phyloP scores from a whole-genome alignment of 2,888 invertebrate genomes.

The Sepioteuthis lessoniana region DNA sequence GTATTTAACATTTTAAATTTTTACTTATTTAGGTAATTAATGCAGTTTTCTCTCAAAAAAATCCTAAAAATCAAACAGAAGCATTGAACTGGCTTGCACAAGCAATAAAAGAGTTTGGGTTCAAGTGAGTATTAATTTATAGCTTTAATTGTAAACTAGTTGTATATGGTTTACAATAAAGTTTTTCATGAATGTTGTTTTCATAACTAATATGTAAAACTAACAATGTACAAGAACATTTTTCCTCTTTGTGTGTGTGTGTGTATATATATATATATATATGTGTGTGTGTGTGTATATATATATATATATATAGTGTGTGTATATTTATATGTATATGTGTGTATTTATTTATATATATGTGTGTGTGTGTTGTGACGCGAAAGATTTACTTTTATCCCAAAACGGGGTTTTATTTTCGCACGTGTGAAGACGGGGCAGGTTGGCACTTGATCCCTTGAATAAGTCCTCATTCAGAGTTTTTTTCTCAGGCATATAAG shows the following conservation, averaged over 20 bases:
- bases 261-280: background rate
- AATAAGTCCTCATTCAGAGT: too few relatives aligned
- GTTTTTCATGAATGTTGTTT: background rate
- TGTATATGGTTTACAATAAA: background rate
- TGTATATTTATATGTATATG: too few relatives aligned
- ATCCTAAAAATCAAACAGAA: slow-evolving; percentile 92
- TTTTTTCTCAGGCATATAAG: too few relatives aligned
- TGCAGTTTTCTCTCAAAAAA: slow-evolving; percentile 89
- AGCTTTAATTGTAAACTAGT: background rate
- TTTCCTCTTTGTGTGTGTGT: too few relatives aligned
- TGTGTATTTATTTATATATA: too few relatives aligned
- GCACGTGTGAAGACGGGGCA: too few relatives aligned
- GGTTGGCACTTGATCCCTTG: too few relatives aligned
- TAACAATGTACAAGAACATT: too few relatives aligned
- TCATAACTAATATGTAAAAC: background rate
- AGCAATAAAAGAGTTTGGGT: slow-evolving; percentile 90
- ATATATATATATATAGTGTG: too few relatives aligned
- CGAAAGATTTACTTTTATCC: too few relatives aligned
- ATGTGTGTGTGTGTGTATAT: background rate
- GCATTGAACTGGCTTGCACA: slow-evolving; percentile 86
- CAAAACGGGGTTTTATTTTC: too few relatives aligned
- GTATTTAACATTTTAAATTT: slow-evolving; percentile 35
- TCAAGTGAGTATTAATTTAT: slow-evolving; percentile 82
- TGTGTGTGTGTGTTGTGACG: too few relatives aligned
- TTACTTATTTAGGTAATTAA: slow-evolving; percentile 78